Evolutionary conservation across 2,113 vertebrate species (phyloP).

Genomic region (Lagenorhynchus albirostris): DNA sequence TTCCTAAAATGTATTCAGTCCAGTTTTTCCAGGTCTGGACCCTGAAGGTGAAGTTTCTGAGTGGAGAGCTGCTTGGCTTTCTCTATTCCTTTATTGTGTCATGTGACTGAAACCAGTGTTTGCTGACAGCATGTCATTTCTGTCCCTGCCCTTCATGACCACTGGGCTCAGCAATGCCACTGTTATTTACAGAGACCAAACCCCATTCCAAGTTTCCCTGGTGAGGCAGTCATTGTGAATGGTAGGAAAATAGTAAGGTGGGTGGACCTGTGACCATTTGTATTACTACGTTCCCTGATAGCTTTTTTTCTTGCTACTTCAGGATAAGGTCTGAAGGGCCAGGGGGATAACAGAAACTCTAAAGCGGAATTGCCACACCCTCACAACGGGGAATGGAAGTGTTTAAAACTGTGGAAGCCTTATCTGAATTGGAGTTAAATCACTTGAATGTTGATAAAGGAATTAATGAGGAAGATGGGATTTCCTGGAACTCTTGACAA

Average conservation of each 20-base stretch:
- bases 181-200: neutral
- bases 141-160: neutral
- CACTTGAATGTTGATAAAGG: neutral
- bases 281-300: neutral
- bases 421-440: neutral
- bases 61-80: neutral
- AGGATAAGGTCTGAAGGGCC: neutral
- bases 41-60: neutral
- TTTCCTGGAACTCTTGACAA: constrained; percentile 15
- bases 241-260: neutral
- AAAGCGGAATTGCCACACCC: neutral
- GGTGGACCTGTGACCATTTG: too few species aligned
- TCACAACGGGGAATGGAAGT: neutral
- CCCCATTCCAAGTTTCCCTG: neutral
- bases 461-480: neutral
- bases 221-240: too few species aligned
- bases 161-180: neutral
- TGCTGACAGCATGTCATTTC: neutral
- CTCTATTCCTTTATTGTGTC: neutral
- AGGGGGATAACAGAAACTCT: neutral
- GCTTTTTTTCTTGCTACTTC: neutral
- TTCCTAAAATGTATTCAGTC: neutral
- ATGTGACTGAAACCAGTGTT: neutral
- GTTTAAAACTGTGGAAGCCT: neutral
- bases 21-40: neutral